Evolutionary conservation across 2,888 invertebrate species (phyloP).

Genomic region (Drosophila neonasuta): DNA sequence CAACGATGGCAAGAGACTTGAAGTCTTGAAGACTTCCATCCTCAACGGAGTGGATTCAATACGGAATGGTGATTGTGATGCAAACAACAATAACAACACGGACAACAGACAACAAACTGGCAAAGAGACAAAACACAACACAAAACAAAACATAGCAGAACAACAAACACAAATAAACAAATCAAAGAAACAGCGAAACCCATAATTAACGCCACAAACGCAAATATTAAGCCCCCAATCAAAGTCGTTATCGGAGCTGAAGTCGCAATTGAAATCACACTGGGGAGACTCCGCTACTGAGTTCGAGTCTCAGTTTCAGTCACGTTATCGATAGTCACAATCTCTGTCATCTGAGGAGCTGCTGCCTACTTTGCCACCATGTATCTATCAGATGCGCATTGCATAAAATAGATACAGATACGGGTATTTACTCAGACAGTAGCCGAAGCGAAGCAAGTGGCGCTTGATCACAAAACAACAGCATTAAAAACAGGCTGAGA

Average conservation of each 20-base stretch:
- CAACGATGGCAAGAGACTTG: background rate
- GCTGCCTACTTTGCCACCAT: slow-evolving; percentile 10
- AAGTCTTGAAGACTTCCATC: slow-evolving; percentile 26
- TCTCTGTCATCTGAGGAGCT: slow-evolving; percentile 32
- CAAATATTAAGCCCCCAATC: slow-evolving; percentile 69
- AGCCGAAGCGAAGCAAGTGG: slow-evolving; percentile 33
- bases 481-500: slow-evolving; percentile 22
- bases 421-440: slow-evolving; percentile 4
- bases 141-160: slow-evolving; percentile 67
- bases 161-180: slow-evolving; percentile 69
- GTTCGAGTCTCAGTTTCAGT: slow-evolving; percentile 28
- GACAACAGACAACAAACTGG: slow-evolving; percentile 14
- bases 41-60: slow-evolving; percentile 41
- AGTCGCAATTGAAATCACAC: slow-evolving; percentile 4
- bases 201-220: slow-evolving; percentile 78
- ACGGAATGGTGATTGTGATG: slow-evolving; percentile 24
- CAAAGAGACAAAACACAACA: slow-evolving; percentile 19
- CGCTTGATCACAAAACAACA: slow-evolving; percentile 35
- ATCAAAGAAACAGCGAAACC: slow-evolving; percentile 69
- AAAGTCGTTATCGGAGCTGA: slow-evolving; percentile 26
- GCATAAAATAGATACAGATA: slow-evolving; percentile 30
- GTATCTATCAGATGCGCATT: slow-evolving; percentile 47
- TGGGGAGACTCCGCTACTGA: background rate
- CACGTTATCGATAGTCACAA: slow-evolving; percentile 65
- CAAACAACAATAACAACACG: background rate